These are phyloP conservation scores for Pampus argenteus DNA, from an alignment of 2,797 vertebrate species.

Conservation along the genomic window DNA sequence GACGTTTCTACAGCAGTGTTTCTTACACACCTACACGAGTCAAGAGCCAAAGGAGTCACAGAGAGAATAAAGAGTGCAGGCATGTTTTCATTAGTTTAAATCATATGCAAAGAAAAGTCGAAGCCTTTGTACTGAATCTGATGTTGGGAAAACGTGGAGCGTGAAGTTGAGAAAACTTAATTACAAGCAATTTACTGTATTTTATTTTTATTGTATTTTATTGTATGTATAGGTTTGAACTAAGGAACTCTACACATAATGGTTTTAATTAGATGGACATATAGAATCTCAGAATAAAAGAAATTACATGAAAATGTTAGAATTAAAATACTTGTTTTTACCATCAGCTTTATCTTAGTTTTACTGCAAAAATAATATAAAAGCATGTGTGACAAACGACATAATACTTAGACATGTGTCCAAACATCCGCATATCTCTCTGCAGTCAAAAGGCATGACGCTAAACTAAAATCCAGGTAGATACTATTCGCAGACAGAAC, in stretches of 20 bases:
- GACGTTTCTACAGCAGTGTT: background rate
- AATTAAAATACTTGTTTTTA: no score
- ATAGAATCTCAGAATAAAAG: no score
- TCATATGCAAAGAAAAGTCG: background rate
- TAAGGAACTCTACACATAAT: no score
- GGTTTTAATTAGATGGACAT: no score
- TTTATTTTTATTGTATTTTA: no score
- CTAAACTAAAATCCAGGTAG: constrained; percentile 28
- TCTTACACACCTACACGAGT: background rate
- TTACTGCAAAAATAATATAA: background rate
- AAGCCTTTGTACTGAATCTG: background rate
- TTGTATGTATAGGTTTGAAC: no score
- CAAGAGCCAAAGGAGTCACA: background rate
- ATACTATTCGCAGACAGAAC: constrained; percentile 19
- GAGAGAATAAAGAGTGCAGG: background rate
- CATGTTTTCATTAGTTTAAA: background rate
- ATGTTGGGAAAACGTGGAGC: background rate
- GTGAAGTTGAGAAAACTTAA: background rate
- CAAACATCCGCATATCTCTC: background rate
- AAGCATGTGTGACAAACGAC: background rate
- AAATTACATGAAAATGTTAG: no score
- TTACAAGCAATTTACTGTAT: background rate
- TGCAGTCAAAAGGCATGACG: constrained; percentile 13
- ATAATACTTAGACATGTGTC: no score
- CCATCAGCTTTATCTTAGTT: no score